phyloP scores from a whole-genome alignment of 2,888 invertebrate species.

The Teleogryllus oceanicus region DNA sequence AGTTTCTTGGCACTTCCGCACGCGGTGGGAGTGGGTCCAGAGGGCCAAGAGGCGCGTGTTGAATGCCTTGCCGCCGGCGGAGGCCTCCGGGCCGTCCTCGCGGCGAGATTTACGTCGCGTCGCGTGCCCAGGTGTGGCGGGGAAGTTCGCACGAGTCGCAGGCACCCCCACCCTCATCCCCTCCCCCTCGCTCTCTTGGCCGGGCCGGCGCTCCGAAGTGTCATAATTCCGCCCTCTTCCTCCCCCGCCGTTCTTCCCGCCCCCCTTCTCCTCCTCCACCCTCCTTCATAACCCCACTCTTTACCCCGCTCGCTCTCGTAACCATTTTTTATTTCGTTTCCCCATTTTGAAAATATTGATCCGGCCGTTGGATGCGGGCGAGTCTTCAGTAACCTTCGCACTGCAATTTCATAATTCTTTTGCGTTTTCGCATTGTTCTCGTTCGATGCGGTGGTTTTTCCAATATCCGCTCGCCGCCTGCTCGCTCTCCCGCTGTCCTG shows the following conservation, averaged over 20 bases:
- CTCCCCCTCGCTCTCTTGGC: too few relatives aligned
- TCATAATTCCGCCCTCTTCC: conserved; percentile 25
- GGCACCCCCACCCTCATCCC: too few relatives aligned
- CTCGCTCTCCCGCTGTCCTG: too few relatives aligned
- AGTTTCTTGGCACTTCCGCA: too few relatives aligned
- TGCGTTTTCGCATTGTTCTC: neutral
- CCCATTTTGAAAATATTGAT: conserved; percentile 30
- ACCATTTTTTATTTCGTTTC: conserved; percentile 26
- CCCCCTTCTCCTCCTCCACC: neutral
- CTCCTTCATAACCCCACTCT: conserved; percentile 19
- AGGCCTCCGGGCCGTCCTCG: too few relatives aligned
- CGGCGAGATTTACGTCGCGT: neutral
- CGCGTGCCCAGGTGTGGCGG: neutral
- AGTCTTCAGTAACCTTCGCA: conserved; percentile 7
- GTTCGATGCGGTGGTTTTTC: too few relatives aligned
- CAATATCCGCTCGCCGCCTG: too few relatives aligned
- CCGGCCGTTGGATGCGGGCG: conserved; percentile 20
- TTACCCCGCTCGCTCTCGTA: conserved; percentile 21
- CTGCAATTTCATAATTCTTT: neutral
- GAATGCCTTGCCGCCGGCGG: too few relatives aligned
- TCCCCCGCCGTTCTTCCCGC: neutral
- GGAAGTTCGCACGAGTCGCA: too few relatives aligned
- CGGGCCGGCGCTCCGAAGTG: conserved; percentile 22
- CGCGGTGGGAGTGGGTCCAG: too few relatives aligned
- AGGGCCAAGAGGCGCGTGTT: too few relatives aligned